These are phyloP conservation scores for Calycopis cecrops DNA, from an alignment of 1,140 invertebrate species.

Conservation along the genomic window DNA sequence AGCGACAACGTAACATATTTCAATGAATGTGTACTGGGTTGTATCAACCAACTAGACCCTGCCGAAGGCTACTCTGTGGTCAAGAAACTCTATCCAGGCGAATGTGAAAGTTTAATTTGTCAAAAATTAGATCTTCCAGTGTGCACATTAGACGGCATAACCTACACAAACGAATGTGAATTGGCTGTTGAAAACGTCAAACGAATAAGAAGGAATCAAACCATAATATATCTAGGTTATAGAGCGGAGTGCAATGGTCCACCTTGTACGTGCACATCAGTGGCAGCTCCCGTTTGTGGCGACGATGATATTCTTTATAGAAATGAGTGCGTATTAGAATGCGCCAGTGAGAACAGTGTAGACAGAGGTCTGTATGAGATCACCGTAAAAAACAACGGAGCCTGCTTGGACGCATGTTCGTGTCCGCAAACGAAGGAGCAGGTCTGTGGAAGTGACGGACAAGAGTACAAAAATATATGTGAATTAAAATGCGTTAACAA, in stretches of 20 bases:
- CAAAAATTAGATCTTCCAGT: slow-evolving; percentile 77
- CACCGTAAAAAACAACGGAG: slow-evolving; percentile 30
- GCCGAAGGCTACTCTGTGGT: slow-evolving; percentile 11
- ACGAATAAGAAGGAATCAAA: slow-evolving; percentile 20
- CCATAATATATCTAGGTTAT: slow-evolving; percentile 30
- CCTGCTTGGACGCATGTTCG: slow-evolving; percentile 27
- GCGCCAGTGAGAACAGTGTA: slow-evolving; percentile 17
- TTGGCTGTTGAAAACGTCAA: slow-evolving; percentile 33
- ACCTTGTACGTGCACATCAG: slow-evolving; percentile 22
- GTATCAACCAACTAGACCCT: slow-evolving; percentile 14
- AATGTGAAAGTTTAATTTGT: slow-evolving; percentile 32
- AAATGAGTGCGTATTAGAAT: slow-evolving; percentile 32
- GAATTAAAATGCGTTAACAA: slow-evolving; percentile 27
- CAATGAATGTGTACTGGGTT: slow-evolving; percentile 32
- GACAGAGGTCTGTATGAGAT: slow-evolving; percentile 16
- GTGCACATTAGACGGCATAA: slow-evolving; percentile 38
- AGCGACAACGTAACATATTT: slow-evolving; percentile 31
- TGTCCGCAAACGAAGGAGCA: slow-evolving; percentile 29
- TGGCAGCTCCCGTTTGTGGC: slow-evolving; percentile 34
- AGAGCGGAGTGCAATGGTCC: slow-evolving; percentile 31
- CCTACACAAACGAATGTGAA: slow-evolving; percentile 40
- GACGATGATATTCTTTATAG: slow-evolving; percentile 34
- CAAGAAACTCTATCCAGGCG: slow-evolving; percentile 9
- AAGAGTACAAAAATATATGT: slow-evolving; percentile 29
- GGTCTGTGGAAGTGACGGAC: slow-evolving; percentile 30